phyloP scores from a whole-genome alignment of 2,888 invertebrate genomes.

The Dryobota labecula region DNA sequence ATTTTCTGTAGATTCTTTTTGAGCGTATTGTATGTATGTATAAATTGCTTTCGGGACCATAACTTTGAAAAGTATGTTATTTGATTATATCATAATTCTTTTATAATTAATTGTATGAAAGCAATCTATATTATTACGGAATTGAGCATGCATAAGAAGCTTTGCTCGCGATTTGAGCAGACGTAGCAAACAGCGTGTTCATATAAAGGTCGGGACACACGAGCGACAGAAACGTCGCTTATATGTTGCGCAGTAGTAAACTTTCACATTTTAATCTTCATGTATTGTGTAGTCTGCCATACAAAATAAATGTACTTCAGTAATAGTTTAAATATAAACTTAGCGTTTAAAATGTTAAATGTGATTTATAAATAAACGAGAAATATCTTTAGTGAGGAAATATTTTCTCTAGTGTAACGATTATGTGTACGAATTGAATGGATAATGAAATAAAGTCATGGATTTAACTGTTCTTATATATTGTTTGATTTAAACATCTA shows the following conservation, averaged over 20 bases:
- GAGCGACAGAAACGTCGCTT: conserved; percentile 12
- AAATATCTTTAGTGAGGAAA: conserved; percentile 80
- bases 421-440: conserved; percentile 84
- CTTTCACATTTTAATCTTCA: conserved; percentile 62
- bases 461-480: conserved; percentile 80
- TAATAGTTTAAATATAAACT: conserved; percentile 72
- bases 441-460: conserved; percentile 86
- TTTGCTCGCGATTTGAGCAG: conserved; percentile 33
- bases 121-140: conserved; percentile 46
- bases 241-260: conserved; percentile 29
- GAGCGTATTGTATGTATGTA: conserved; percentile 55
- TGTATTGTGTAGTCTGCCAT: conserved; percentile 81
- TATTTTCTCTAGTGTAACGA: conserved; percentile 83
- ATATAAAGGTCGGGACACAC: conserved; percentile 26
- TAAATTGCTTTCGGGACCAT: conserved; percentile 81
- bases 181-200: conserved; percentile 43
- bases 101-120: conserved; percentile 45
- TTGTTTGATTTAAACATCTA: conserved; percentile 65
- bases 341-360: conserved; percentile 83
- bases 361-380: conserved; percentile 83
- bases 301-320: conserved; percentile 74
- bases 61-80: conserved; percentile 70
- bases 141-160: conserved; percentile 35
- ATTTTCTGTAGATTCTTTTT: conserved; percentile 71
- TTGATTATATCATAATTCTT: conserved; percentile 45